Base-by-base conservation (phyloP, 2,888 invertebrate genomes). In the Byasa hedistus region DNA sequence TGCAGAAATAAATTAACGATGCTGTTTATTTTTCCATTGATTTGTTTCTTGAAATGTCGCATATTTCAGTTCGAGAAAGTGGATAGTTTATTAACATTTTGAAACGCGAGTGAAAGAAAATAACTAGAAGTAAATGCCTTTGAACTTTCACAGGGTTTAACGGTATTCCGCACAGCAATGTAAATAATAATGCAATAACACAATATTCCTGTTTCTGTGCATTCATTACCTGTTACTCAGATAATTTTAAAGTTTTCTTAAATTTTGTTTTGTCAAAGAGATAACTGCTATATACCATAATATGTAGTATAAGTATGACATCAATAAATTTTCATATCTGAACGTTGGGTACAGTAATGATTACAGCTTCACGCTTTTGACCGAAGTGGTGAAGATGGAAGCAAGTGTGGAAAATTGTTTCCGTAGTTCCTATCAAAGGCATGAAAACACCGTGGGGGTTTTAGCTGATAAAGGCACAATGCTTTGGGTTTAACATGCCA, bases 1-100 rank as follows among this genome's bases (percentile, higher is more conserved):
- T 5, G n/a, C 19, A 48, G 7, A n/a, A 48, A 48, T 48, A 48
- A 12, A 48, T 48, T 48, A 48, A 48, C 5, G 4, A 48, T 19
- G 1, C 48, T 15, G 48, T n/a, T 24, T 57, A 24, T 23, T 54
- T 39, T 36, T 64, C 19, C 27, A 39, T 17, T 58, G 58, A 64
- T 64, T 58, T 32, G 23, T 52, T 52, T 64, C 64, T 54, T 15
- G 23, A 15, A 51, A 15, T 56, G 58, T 55, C 23, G 32, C 57
- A 57, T 58, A 57, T 52, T 36, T 63, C 17, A 52, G 52, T 23
- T n/a, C 19, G 52, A n/a, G 64, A 64, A 64, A 58, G 58, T 39
- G 23, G 22, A 36, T 57, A 22, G 21, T 21, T 54, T 23, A 22
- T 23, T 21, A 22, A 22, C 22, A 54, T 22, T 54, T 21, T 54